Base-by-base conservation (phyloP, 2,888 invertebrate genomes). In the Lasioglossum morio region DNA sequence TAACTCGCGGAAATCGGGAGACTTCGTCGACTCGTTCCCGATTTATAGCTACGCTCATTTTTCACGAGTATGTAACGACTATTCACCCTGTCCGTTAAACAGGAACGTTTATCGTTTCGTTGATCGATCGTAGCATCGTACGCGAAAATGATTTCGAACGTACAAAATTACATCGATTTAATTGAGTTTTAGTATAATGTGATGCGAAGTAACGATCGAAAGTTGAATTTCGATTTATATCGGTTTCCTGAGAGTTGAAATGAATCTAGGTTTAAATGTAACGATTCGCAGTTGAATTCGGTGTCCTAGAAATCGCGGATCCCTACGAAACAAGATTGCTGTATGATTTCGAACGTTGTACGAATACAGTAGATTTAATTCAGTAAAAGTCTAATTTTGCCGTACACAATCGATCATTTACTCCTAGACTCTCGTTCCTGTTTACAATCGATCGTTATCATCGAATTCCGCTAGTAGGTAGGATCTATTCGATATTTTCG, bases 361-460 rank as follows among this genome's bases (percentile, higher is more conserved):
- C 19, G 5, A 48, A 19, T 23, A 48, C 8, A 48, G 19, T 8
- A 2, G 5, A 8, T 48, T 23, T 23, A 48, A 48, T 48, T 48
- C 23, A 8, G 23, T 0, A 48, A 23, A 8, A 23, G 8, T 48
- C 8, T 23, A 53, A 8, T 23, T 23, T 53, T 2, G 23, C 8
- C 23, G 23, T 23, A 53, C 23, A 23, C 8, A 23, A 23, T 23
- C 8, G 7, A 7, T 53, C 48, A 23, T 53, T 48, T 48, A 23
- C 14, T 60, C 27, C 7, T 1, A 53, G 63, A 63, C 1, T n/a
- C n/a, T 14, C 66, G 30, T 53, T 48, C 75, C 48, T 78, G 73
- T 81, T 75, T 48, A 81, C 53, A 63, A 57, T 46, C 46, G 43
- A 72, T 66, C 27, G 19, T 57, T 40, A 40, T 14, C 19, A 16